Base-by-base conservation (phyloP, 2,888 invertebrate species). In the Metopia argyrocephala region DNA sequence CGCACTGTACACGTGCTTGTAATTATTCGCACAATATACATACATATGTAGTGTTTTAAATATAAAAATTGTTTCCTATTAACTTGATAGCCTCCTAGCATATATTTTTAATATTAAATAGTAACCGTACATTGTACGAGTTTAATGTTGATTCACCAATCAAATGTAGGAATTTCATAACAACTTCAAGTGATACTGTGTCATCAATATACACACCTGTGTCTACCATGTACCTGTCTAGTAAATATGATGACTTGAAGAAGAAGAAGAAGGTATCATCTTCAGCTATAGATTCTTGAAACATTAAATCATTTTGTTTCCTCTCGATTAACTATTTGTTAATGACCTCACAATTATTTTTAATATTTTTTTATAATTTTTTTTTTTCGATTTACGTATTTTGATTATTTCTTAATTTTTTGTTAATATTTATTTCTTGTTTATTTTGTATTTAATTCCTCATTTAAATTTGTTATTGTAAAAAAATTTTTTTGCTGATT, bases 341-440 rank as follows among this genome's bases (percentile, higher is more conserved):
- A 80, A 85, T 85, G 85, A 85, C 76, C 84, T 85, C 85, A 85
- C 66, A 84, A 84, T 83, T 84, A 84, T 83, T 83, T 83, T 85
- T 82, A 82, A 61, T 78, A 71, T 66, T 69, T 56, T 38, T 21
- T 52, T 65, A 62, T 68, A n/a, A 5, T 56, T 56, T 59, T 27
- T 18, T 70, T 50, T 64, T 70, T 6, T 57, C n/a, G 18, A 23
- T 46, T 6, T 18, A 18, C 6, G 31, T 70, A n/a, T 38, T 59
- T 5, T 50, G 23, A 18, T 27, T 48, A 15, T 59, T 15, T 25
- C 6, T 27, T 4, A 27, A 56, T n/a, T 57, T 25, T 57, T 46
- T 68, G 18, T 56, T 68, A 38, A 50, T 68, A 64, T 73, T 68
- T 64, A 52, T 64, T 74, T 69, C 21, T 59, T 79, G 57, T 75